Conservation (phyloP, 1,140 invertebrate genomes). For the Drosophila carrolli region DNA sequence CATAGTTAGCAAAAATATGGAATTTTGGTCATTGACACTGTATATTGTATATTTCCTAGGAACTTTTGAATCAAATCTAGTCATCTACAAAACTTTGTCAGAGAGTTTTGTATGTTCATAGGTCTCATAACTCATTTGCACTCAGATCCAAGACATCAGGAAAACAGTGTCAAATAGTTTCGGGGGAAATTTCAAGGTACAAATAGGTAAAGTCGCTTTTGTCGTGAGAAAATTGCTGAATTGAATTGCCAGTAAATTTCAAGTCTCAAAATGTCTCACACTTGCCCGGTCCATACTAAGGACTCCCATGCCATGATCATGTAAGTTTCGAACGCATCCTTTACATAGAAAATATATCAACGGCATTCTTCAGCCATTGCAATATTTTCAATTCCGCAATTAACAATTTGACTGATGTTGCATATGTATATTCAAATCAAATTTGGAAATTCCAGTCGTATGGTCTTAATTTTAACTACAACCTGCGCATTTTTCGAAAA, state of each 20-base stretch:
- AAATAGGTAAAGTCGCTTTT: constrained; percentile 14
- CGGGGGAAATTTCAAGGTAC: background rate
- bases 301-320: constrained; percentile 13
- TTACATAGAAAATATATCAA: background rate
- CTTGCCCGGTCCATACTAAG: constrained; percentile 13
- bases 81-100: background rate
- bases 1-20: background rate
- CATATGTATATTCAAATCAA: no score
- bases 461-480: no score
- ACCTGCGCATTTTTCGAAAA: no score
- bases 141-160: background rate
- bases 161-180: constrained; percentile 2
- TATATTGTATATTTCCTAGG: no score
- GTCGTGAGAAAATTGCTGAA: constrained; percentile 12
- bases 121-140: background rate
- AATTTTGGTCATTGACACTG: background rate
- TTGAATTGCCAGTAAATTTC: constrained; percentile 33
- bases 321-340: constrained; percentile 20
- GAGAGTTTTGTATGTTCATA: no score
- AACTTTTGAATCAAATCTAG: background rate
- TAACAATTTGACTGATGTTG: no score
- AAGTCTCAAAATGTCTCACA: constrained; percentile 57
- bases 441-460: no score
- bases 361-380: no score
- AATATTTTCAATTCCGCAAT: no score